Conservation (phyloP, 1,140 invertebrate genomes). For the Ctenoplectra terminalis region DNA sequence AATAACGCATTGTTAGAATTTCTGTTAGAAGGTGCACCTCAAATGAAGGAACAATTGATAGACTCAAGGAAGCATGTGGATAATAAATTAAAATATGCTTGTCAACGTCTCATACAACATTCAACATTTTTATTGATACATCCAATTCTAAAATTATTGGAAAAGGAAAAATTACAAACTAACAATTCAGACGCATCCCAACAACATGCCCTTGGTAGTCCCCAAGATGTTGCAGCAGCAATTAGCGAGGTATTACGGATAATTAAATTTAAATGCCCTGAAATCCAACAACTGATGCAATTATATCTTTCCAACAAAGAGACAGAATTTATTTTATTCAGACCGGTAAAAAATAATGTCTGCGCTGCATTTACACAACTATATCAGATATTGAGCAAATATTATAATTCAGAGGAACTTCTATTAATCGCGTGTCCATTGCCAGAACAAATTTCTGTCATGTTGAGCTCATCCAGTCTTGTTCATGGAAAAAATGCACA, state of each 20-base stretch:
- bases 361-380: conserved; percentile 93
- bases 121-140: conserved; percentile 90
- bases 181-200: conserved; percentile 80
- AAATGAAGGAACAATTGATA: conserved; percentile 94
- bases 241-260: conserved; percentile 86
- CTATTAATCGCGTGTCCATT: conserved; percentile 94
- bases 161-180: conserved; percentile 85
- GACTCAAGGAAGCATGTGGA: conserved; percentile 98
- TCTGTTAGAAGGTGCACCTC: conserved; percentile 93
- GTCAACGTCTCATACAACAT: conserved; percentile 94
- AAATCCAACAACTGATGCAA: conserved; percentile 94
- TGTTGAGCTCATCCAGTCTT: conserved; percentile 90
- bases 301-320: conserved; percentile 98
- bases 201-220: conserved; percentile 83
- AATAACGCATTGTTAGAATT: conserved; percentile 97
- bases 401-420: conserved; percentile 91
- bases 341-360: conserved; percentile 96
- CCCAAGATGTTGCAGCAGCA: conserved; percentile 74
- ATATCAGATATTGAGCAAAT: conserved; percentile 88
- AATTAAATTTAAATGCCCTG: conserved; percentile 91
- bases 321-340: conserved; percentile 97
- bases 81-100: conserved; percentile 94
- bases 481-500: conserved; percentile 68
- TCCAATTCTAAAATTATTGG: conserved; percentile 88
- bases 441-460: conserved; percentile 95